Conservation (phyloP, 2,113 vertebrate genomes). For the Puffinus mauretanicus region DNA sequence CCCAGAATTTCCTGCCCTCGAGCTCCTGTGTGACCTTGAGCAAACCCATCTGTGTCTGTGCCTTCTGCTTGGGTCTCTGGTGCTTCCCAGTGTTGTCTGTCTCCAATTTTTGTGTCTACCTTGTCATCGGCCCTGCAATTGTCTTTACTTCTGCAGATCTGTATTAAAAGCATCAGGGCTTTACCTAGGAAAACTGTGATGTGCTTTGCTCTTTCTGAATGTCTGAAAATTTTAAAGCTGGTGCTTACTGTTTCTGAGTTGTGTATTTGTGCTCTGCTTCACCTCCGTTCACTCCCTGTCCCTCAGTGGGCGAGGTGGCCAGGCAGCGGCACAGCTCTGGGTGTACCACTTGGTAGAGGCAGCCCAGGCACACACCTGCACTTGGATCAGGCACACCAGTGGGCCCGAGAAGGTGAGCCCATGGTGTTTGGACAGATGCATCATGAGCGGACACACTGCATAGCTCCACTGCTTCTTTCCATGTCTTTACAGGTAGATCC, state of each 20-base stretch:
- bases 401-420: background rate
- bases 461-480: background rate
- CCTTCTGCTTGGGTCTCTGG: background rate
- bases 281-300: accelerated
- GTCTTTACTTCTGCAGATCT: background rate
- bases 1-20: background rate
- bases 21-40: background rate
- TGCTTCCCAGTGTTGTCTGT: background rate
- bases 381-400: accelerated
- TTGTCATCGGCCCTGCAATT: background rate
- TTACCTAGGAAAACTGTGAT: background rate
- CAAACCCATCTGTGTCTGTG: background rate
- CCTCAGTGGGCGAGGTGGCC: accelerated
- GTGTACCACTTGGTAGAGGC: accelerated
- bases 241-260: background rate
- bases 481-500: background rate
- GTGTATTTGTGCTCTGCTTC: background rate
- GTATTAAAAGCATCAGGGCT: background rate
- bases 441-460: accelerated
- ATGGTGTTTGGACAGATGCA: accelerated
- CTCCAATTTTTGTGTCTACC: background rate
- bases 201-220: background rate
- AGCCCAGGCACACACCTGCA: background rate
- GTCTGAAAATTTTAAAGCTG: background rate
- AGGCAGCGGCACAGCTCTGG: background rate